Evolutionary conservation across 2,888 invertebrate species (phyloP), one percentile per base, ranked within the genome.

Genomic region (Alloplasta piceator): DNA sequence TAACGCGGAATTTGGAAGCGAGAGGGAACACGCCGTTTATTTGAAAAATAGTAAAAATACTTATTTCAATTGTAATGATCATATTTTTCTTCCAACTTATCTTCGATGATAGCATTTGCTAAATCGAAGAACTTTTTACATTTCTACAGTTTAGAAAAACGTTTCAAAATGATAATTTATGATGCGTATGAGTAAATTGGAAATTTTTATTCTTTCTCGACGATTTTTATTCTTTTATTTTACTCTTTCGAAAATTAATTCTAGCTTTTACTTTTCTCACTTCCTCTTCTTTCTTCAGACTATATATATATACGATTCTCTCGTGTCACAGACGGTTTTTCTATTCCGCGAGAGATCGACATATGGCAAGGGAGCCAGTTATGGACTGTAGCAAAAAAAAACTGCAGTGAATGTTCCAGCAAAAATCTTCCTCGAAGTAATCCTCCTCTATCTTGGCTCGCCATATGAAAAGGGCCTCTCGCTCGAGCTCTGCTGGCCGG

Each of bases 341-440:
- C 48, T 64, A 64, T 52, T 16, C 9, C 26, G 16, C 16, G 39
- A 55, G 16, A n/a, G 41, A 38, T 70, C 48, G 60, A 60, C 48
- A 48, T 48, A 60, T 60, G 48, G 60, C 38, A 12, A 71, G 39
- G 26, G 46, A 58, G 55, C 36, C 58, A 38, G 38, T 60, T 71
- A 48, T 48, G 50, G 39, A 7, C 36, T 55, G 7, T n/a, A 46
- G 46, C 12, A 39, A 60, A 61, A 60, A 50, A 61, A 39, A 68
- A 56, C 43, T 16, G 55, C 68, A 26, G 7, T 4, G 56, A 26
- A 10, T 68, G 10, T 12, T 6, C 26, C 41, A 14, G 12, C 38
- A 56, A 56, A 48, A 56, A 12, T 56, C 26, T n/a, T 36, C 7
- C 26, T 5, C 36, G n/a, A 26, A 10, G n/a, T 26, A 41, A 55